A percentile compares a stretch with the other conserved stretches of the same genome.
Evolutionary conservation across 1,140 invertebrate genomes (phyloP).

Genomic region (Drosophila tristis): DNA sequence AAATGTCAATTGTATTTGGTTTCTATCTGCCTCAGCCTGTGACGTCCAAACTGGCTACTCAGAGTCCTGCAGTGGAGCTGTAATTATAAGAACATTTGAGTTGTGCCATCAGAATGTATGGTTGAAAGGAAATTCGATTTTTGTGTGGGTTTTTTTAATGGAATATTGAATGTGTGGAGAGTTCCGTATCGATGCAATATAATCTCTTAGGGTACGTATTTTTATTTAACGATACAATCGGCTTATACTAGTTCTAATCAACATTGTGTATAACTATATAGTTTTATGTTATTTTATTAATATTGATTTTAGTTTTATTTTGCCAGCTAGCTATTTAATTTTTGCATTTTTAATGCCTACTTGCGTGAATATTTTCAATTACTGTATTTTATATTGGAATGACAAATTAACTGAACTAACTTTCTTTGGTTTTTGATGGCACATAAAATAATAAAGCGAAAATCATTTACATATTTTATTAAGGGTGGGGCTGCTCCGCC

Average conservation of each 20-base stretch:
- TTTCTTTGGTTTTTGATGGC: constrained; percentile 39
- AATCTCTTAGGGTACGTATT: no score
- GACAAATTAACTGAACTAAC: constrained; percentile 18
- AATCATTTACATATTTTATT: constrained; percentile 31
- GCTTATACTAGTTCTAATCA: no score
- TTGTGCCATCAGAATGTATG: constrained; percentile 7
- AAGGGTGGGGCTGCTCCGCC: not conserved
- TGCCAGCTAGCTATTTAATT: no score
- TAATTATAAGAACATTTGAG: constrained; percentile 47
- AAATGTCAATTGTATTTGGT: constrained; percentile 76
- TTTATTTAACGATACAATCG: no score
- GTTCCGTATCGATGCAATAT: no score
- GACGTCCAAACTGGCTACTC: not conserved
- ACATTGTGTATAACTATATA: no score
- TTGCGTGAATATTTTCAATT: no score
- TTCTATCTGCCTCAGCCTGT: constrained; percentile 19
- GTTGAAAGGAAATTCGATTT: not conserved
- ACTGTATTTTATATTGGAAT: not conserved
- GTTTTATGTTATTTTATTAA: not conserved
- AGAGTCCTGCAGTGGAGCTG: constrained; percentile 33
- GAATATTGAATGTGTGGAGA: no score
- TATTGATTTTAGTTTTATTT: no score
- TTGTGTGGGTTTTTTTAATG: no score
- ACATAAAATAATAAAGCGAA: constrained; percentile 28
- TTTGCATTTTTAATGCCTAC: no score